These are phyloP conservation scores for Margarornis squamiger DNA, from an alignment of 2,797 vertebrate species.

Conservation along the genomic window DNA sequence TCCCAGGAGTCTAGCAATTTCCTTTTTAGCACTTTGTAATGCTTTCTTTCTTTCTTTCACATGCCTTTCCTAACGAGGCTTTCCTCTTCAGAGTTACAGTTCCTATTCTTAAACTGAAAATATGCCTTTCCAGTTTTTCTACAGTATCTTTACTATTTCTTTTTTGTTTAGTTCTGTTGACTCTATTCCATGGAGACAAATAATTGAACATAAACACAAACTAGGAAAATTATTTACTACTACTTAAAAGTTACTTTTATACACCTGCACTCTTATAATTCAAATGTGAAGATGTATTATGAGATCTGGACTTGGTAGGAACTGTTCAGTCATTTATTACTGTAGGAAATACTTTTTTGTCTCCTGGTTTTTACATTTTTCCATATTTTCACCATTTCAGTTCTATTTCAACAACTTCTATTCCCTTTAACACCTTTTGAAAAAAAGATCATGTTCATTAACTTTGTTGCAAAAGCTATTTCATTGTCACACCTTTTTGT, in stretches of 20 bases:
- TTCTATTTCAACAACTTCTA: not conserved
- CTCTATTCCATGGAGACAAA: not conserved
- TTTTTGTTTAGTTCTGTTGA: not conserved
- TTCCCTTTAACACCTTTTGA: not conserved
- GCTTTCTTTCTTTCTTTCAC: not conserved
- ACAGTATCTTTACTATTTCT: not conserved
- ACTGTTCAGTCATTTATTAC: not conserved
- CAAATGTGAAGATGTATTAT: not conserved
- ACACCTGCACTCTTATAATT: not conserved
- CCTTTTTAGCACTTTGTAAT: not conserved
- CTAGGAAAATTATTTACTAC: not conserved
- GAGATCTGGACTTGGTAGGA: not conserved
- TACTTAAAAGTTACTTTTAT: not conserved
- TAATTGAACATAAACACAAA: not conserved
- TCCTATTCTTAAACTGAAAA: not conserved
- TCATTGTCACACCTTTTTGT: not conserved
- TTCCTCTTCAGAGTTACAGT: not conserved
- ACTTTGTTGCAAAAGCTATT: not conserved
- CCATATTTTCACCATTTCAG: not conserved
- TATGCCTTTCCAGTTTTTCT: not conserved
- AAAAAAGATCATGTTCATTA: not conserved
- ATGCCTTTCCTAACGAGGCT: not conserved
- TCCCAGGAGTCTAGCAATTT: not conserved
- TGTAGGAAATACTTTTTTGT: not conserved
- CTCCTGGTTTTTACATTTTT: not conserved